These are phyloP conservation scores for Fragum fragum DNA, from an alignment of 2,888 invertebrate species.

Conservation along the genomic window DNA sequence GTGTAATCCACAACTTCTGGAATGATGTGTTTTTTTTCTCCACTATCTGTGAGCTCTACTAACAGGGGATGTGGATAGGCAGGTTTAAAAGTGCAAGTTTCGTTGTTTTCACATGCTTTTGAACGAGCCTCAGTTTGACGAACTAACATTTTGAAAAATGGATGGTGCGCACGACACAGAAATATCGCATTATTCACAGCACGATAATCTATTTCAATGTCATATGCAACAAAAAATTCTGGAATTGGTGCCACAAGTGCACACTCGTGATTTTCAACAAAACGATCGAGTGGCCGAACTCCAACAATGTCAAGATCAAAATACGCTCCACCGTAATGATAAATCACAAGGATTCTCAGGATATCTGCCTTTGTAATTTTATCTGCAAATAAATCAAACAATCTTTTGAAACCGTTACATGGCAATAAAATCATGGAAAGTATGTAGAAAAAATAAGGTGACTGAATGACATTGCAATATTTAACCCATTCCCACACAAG, in stretches of 20 bases:
- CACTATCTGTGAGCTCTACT: not conserved
- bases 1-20: conserved; percentile 5
- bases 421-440: no score
- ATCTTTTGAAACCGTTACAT: no score
- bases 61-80: conserved; percentile 8
- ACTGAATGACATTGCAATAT: no score
- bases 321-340: conserved; percentile 13
- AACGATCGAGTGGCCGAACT: conserved; percentile 1
- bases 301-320: conserved; percentile 19
- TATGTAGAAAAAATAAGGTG: no score
- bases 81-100: not conserved
- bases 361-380: conserved; percentile 20
- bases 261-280: conserved; percentile 20
- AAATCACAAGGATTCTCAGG: not conserved
- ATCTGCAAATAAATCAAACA: conserved; percentile 13
- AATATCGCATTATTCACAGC: conserved; percentile 16
- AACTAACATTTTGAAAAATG: conserved; percentile 19
- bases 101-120: conserved; percentile 2
- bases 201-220: conserved; percentile 11
- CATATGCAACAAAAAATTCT: conserved; percentile 17
- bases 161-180: conserved; percentile 13
- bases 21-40: not conserved
- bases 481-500: no score
- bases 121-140: not conserved
- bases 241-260: not conserved